Evolutionary conservation across 2,888 invertebrate species (phyloP).

Genomic region (Linyphia triangularis): DNA sequence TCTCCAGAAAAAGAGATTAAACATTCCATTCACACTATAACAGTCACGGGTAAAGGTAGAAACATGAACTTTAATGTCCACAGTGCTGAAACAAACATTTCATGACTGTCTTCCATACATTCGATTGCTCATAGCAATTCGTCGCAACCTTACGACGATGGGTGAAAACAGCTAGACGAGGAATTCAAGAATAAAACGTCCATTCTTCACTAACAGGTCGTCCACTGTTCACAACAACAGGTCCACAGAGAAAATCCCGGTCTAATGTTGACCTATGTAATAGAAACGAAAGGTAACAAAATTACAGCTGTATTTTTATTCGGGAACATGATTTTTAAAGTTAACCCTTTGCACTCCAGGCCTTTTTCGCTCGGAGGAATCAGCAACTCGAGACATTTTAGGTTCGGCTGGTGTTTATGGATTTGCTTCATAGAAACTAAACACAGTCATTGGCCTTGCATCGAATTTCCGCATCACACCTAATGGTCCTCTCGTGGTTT

Average conservation of each 20-base stretch:
- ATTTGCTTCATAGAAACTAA: too few relatives aligned
- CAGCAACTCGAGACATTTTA: too few relatives aligned
- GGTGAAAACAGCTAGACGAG: conserved; percentile 56
- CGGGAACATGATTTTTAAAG: too few relatives aligned
- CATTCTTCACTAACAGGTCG: conserved; percentile 53
- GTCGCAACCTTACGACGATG: conserved; percentile 43
- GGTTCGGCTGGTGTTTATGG: too few relatives aligned
- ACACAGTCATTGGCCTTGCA: too few relatives aligned
- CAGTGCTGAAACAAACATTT: not conserved
- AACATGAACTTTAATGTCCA: conserved; percentile 17
- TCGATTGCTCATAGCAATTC: not conserved
- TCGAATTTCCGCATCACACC: too few relatives aligned
- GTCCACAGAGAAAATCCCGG: not conserved
- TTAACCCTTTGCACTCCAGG: too few relatives aligned
- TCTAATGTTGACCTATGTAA: conserved; percentile 8
- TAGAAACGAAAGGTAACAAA: too few relatives aligned
- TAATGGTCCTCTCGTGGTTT: too few relatives aligned
- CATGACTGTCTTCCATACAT: not conserved
- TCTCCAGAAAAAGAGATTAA: too few relatives aligned
- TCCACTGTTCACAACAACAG: conserved; percentile 17
- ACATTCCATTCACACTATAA: not conserved
- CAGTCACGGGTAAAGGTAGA: conserved; percentile 20
- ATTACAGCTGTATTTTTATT: too few relatives aligned
- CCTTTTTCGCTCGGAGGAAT: too few relatives aligned
- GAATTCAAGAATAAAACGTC: conserved; percentile 55